Percentiles rank a stretch among this genome's conserved stretches.
Evolutionary conservation across 2,888 invertebrate species (phyloP).

Genomic region (Perdita meconis): DNA sequence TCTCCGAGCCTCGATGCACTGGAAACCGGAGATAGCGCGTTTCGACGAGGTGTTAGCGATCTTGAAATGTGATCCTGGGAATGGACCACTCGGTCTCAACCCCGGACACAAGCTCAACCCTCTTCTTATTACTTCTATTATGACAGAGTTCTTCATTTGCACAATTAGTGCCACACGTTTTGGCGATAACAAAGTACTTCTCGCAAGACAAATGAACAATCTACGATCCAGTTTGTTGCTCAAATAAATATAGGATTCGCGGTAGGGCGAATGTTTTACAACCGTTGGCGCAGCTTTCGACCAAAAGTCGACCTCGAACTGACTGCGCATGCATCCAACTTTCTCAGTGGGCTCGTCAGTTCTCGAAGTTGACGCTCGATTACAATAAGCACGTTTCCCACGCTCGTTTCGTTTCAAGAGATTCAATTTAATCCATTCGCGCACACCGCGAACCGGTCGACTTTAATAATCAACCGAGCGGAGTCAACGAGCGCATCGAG

Average conservation of each 20-base stretch:
- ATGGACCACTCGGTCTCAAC: neutral
- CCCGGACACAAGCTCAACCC: too few relatives aligned
- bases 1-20: slow-evolving; percentile 37
- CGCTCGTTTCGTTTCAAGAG: slow-evolving; percentile 1
- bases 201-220: neutral
- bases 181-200: neutral
- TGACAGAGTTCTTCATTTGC: too few relatives aligned
- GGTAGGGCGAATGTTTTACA: too few relatives aligned
- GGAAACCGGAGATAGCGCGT: slow-evolving; percentile 29
- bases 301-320: slow-evolving; percentile 35
- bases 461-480: slow-evolving; percentile 16
- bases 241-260: slow-evolving; percentile 20
- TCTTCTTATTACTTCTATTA: too few relatives aligned
- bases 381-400: slow-evolving; percentile 30
- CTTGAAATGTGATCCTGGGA: slow-evolving; percentile 5
- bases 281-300: too few relatives aligned
- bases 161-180: neutral
- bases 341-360: slow-evolving; percentile 9
- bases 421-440: slow-evolving; percentile 7
- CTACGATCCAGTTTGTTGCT: slow-evolving; percentile 24
- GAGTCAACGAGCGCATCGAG: neutral
- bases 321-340: slow-evolving; percentile 21
- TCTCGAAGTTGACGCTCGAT: slow-evolving; percentile 11
- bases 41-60: slow-evolving; percentile 42
- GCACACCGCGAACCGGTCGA: neutral